Evolutionary conservation across 2,888 invertebrate species (phyloP).

Genomic region (Drosophila prolongata): DNA sequence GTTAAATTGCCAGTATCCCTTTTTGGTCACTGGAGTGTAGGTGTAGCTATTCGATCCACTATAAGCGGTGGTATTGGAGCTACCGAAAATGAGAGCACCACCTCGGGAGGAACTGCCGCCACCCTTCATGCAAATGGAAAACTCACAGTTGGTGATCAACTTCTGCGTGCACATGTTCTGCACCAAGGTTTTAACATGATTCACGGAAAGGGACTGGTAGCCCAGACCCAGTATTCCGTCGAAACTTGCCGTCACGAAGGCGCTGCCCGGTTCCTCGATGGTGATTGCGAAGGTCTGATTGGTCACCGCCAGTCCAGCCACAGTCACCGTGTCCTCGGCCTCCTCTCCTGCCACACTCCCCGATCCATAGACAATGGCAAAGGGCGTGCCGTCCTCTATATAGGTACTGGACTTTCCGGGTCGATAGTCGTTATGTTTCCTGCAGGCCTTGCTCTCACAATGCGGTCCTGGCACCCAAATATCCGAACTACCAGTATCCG

Average conservation of each 20-base stretch:
- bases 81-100: conserved; percentile 23
- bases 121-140: conserved; percentile 37
- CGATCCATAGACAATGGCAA: conserved; percentile 19
- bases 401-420: conserved; percentile 31
- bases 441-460: conserved; percentile 29
- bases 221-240: conserved; percentile 37
- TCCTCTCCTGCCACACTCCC: conserved; percentile 16
- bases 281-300: conserved; percentile 38
- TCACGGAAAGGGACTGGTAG: conserved; percentile 22
- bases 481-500: conserved; percentile 40
- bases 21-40: conserved; percentile 31
- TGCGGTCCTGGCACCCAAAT: conserved; percentile 33
- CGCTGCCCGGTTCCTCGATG: conserved; percentile 19
- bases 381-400: conserved; percentile 1
- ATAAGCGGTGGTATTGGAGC: conserved; percentile 19
- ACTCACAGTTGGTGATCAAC: conserved; percentile 17
- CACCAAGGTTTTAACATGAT: conserved; percentile 18
- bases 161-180: conserved; percentile 33
- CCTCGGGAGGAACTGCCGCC: conserved; percentile 32
- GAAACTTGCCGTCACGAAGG: conserved; percentile 3
- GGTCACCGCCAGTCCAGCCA: conserved; percentile 22
- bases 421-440: neutral
- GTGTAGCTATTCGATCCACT: conserved; percentile 31
- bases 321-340: conserved; percentile 15
- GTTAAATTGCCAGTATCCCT: conserved; percentile 43